Percentiles rank a stretch among this genome's conserved stretches.
phyloP scores from a whole-genome alignment of 1,140 invertebrate genomes.

The Ostrea denselamellosa region DNA sequence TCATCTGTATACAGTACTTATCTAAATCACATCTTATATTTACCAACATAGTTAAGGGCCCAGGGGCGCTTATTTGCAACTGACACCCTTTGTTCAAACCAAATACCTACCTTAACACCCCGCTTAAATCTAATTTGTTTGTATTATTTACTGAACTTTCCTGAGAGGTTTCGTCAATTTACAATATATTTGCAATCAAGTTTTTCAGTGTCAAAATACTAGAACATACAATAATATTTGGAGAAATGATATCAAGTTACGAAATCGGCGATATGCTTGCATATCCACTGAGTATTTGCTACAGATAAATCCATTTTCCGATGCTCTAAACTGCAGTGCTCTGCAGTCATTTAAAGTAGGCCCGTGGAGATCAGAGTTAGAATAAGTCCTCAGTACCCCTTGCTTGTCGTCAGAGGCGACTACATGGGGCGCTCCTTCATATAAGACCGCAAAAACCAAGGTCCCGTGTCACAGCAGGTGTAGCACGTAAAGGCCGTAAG shows the following conservation, averaged over 20 bases:
- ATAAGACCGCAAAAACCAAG: too few relatives aligned
- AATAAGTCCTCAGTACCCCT: too few relatives aligned
- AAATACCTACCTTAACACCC: not conserved
- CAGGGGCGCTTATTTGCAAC: not conserved
- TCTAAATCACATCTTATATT: constrained; percentile 4
- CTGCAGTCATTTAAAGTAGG: too few relatives aligned
- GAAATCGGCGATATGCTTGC: not conserved
- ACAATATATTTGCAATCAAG: not conserved
- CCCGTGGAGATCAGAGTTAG: too few relatives aligned
- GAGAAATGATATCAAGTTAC: not conserved
- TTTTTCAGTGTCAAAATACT: not conserved
- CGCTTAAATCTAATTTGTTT: not conserved
- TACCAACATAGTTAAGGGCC: not conserved
- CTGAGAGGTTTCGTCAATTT: not conserved
- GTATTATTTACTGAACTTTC: not conserved
- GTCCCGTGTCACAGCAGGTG: too few relatives aligned
- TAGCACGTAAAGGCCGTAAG: too few relatives aligned
- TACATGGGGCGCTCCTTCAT: too few relatives aligned
- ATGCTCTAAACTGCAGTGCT: too few relatives aligned
- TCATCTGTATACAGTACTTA: not conserved
- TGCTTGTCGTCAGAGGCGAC: too few relatives aligned
- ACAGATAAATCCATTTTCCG: too few relatives aligned
- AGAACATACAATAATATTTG: not conserved
- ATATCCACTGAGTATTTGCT: not conserved
- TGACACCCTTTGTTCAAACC: not conserved